phyloP scores from a whole-genome alignment of 1,140 invertebrate genomes.

The Sycophaga agraensis region DNA sequence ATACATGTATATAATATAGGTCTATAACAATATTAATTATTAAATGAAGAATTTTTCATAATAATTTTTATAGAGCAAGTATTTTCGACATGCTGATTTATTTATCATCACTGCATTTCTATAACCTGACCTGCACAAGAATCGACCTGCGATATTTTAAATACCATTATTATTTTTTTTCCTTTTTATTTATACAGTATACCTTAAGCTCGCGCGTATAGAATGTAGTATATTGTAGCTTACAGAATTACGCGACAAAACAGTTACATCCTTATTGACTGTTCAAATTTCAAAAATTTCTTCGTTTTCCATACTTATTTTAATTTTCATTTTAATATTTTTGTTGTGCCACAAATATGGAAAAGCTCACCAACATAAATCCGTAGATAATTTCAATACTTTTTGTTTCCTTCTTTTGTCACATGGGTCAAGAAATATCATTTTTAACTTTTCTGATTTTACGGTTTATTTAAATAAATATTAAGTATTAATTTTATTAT shows the following conservation, averaged over 20 bases:
- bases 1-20: conserved; percentile 21
- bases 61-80: conserved; percentile 20
- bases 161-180: background rate
- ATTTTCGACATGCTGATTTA: background rate
- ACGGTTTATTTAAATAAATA: no score
- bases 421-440: no score
- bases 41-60: background rate
- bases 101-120: background rate
- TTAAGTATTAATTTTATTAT: no score
- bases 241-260: background rate
- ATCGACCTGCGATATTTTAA: conserved; percentile 26
- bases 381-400: no score
- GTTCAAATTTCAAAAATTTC: background rate
- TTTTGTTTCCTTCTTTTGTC: no score
- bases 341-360: no score
- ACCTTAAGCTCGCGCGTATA: background rate
- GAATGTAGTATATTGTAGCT: no score
- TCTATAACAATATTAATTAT: no score
- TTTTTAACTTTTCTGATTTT: no score
- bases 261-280: background rate
- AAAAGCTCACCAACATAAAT: no score
- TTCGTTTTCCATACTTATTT: background rate
- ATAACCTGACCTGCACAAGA: background rate
- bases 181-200: background rate
- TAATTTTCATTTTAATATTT: no score